Evolutionary conservation across 1,140 invertebrate species (phyloP), one percentile per base, ranked within the genome.

Genomic region (Rhagoletis pomonella): DNA sequence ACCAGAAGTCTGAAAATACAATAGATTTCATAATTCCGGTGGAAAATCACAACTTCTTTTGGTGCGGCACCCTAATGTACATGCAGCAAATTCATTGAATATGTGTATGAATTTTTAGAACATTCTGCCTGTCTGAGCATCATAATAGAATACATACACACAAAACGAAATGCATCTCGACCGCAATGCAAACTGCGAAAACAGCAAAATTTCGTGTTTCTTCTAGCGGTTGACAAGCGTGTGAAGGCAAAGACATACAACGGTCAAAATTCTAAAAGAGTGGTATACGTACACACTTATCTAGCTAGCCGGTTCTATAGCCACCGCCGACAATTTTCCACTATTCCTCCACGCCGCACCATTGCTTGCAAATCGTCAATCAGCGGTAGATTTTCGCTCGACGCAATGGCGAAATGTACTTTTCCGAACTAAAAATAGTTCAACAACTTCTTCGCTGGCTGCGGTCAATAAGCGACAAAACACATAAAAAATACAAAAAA

Each of bases 351-450:
- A 62, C 60, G 4, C 0, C 4, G 12, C 4, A 1, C 60, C 10
- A 14, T n/a, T 62, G 17, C 17, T n/a, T 62, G 60, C 60, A 10
- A 55, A 55, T 55, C 50, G 50, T 10, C 50, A 62, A n/a, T 62
- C 60, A 62, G 60, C 60, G 17, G 5, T 62, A 7, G 5, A 42
- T 42, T 73, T 73, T 42, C 65, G 65, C 39, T 47, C 39, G 42
- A 73, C 42, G 42, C 42, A n/a, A 73, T 6, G 44, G 67, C 17
- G 10, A 73, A 73, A 73, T 44, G 67, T 47, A 47, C 39, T 73
- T 73, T 73, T 73, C 67, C 39, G 44, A 73, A 73, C 67, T 73
- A 73, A 47, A 73, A 73, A 73, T 73, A 73, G 67, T 44, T 42
- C 14, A 73, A 47, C 39, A 73, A 73, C 67, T 44, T 73, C 42